Percentiles rank a stretch among this genome's conserved stretches.
phyloP scores from a whole-genome alignment of 2,888 invertebrate species.

The Ptycholaimellus sp. region DNA sequence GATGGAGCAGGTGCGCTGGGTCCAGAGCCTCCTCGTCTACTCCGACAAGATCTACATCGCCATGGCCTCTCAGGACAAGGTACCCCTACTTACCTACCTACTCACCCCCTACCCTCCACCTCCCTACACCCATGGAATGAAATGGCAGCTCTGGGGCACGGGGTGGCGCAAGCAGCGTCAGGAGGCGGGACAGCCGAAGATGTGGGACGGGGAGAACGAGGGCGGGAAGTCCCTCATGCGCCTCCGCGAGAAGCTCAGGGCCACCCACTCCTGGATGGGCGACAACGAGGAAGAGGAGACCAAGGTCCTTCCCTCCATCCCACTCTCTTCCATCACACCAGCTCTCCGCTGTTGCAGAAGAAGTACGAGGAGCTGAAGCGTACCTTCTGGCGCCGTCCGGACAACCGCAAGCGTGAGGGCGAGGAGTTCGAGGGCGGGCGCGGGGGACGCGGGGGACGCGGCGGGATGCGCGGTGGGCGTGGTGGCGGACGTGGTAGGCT shows the following conservation, averaged over 20 bases:
- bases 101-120: no score
- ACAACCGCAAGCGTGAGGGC: not conserved
- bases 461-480: not conserved
- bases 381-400: conserved; percentile 14
- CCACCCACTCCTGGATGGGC: conserved; percentile 10
- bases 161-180: conserved; percentile 21
- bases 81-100: conserved; percentile 1
- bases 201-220: conserved; percentile 19
- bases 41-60: conserved; percentile 14
- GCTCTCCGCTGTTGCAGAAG: no score
- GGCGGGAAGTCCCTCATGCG: conserved; percentile 19
- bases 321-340: no score
- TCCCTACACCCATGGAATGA: no score
- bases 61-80: conserved; percentile 17
- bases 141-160: conserved; percentile 14
- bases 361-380: conserved; percentile 10
- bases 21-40: conserved; percentile 13
- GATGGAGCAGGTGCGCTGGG: conserved; percentile 14
- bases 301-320: no score
- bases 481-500: no score
- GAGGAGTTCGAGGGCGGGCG: not conserved
- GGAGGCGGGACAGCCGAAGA: conserved; percentile 14
- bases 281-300: conserved; percentile 12
- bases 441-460: not conserved
- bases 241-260: conserved; percentile 10